A percentile compares a stretch with the other conserved stretches of the same genome.
Conservation (phyloP, 2,797 vertebrate species). For the Aphelocoma californica region DNA sequence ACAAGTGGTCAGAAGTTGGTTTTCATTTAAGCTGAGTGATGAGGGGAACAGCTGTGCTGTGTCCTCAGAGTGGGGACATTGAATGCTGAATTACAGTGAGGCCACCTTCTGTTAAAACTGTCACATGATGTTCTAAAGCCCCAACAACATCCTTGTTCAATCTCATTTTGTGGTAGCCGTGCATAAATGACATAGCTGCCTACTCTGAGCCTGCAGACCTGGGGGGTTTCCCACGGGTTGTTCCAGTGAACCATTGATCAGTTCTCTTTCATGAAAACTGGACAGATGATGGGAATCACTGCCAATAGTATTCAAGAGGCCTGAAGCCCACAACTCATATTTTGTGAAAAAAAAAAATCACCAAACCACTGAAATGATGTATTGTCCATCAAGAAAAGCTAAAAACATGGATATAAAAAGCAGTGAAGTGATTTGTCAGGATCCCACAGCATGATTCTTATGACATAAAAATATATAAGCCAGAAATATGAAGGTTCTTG, state of each 20-base stretch:
- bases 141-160: neutral
- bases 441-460: neutral
- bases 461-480: accelerated
- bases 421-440: neutral
- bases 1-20: neutral
- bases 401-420: neutral
- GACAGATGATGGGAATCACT: neutral
- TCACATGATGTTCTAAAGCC: neutral
- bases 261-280: neutral
- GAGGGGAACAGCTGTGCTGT: neutral
- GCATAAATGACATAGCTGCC: neutral
- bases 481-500: neutral
- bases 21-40: neutral
- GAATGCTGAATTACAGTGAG: neutral
- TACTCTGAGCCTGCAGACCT: neutral
- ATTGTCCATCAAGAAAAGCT: neutral
- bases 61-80: neutral
- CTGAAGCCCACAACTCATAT: neutral
- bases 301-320: neutral
- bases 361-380: neutral
- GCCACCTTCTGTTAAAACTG: neutral
- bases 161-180: neutral
- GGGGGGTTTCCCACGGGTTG: neutral
- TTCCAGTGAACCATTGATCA: neutral
- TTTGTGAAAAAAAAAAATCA: neutral